Base-by-base conservation (phyloP, 2,888 invertebrate genomes). In the Criorhina ranunculi region DNA sequence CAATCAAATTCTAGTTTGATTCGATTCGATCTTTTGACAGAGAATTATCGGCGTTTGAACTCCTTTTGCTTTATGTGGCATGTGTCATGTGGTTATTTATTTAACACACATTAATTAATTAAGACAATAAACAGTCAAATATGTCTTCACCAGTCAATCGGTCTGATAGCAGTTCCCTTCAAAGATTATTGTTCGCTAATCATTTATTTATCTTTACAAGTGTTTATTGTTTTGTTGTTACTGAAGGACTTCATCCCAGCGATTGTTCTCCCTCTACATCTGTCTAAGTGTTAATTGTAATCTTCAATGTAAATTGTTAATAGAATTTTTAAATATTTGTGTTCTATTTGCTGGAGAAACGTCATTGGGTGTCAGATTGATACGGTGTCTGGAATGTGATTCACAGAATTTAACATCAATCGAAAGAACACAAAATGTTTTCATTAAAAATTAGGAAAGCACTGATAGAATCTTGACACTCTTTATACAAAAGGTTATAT, bases 351-450 rank as follows among this genome's bases (percentile, higher is more conserved):
- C 8, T 5, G 19, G 24, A 31, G 12, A n/a, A n/a, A 15, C 3
- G 5, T 11, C 31, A 46, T 59, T 40, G 2, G 19, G 15, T 60
- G 9, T 24, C 64, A 49, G 12, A 55, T 49, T 15, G 12, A 46
- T 42, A 11, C 15, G 4, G 8, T 19, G 17, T 17, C 8, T 35
- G 15, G 31, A 35, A 37, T 51, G 53, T 72, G 72, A 72, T 31
- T 72, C 72, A 72, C 11, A 24, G 15, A n/a, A 8, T 37, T 35
- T 72, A 17, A 64, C 53, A 33, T 17, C 9, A 12, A 53, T 31
- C 8, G 17, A 8, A 29, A 40, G 15, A 42, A 53, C 40, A 6
- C 4, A 62, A 51, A n/a, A 49, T 49, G 17, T 49, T 70, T 40
- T 40, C 7, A 4, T n/a, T 60, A 40, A n/a, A 40, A 72, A 72